Percentiles rank a stretch among this genome's conserved stretches.
phyloP scores from a whole-genome alignment of 2,888 invertebrate genomes.

The Phaedon cochleariae region DNA sequence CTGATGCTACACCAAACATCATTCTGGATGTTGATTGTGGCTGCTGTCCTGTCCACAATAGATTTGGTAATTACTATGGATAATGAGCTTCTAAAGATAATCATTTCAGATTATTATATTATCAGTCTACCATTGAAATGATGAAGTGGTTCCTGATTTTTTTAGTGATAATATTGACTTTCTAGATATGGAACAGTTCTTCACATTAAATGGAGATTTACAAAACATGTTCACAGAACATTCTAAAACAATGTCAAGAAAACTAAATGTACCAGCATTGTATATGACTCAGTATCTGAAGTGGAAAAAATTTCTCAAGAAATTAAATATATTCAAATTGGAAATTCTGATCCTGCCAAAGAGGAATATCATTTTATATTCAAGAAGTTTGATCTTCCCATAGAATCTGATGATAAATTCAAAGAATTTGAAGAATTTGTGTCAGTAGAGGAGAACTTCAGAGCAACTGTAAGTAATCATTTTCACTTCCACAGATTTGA shows the following conservation, averaged over 20 bases:
- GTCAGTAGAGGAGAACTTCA: background rate
- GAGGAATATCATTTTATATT: background rate
- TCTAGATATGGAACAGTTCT: background rate
- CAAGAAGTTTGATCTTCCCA: background rate
- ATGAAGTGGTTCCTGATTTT: too few species aligned
- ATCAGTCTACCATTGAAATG: background rate
- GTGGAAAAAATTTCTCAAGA: background rate
- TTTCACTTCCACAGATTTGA: background rate
- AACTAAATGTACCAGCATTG: background rate
- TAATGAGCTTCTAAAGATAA: too few species aligned
- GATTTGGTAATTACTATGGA: background rate
- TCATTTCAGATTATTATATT: background rate
- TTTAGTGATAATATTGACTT: background rate
- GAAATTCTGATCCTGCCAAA: background rate
- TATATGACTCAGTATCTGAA: background rate
- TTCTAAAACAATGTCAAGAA: background rate
- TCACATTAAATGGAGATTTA: background rate
- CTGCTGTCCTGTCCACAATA: background rate
- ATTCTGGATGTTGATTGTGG: background rate
- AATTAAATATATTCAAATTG: background rate
- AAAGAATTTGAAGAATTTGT: background rate
- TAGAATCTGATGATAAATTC: background rate
- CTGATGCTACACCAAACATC: background rate
- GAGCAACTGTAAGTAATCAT: background rate
- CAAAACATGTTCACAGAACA: background rate